These are phyloP conservation scores for Malurus cyaneus DNA, from an alignment of 2,113 vertebrate genomes.

Conservation along the genomic window DNA sequence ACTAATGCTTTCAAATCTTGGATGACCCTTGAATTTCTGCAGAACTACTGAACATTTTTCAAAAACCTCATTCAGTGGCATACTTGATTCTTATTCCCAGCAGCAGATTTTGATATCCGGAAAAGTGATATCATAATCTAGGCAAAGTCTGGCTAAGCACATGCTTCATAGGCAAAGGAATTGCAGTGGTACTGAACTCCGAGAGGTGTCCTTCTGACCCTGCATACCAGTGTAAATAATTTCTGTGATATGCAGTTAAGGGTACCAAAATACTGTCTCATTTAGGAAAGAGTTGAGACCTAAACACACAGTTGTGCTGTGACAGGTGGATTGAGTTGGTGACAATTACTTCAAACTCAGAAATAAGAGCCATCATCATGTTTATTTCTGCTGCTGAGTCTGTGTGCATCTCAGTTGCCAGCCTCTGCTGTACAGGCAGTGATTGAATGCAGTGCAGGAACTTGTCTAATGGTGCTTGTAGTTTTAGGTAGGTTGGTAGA, in stretches of 20 bases:
- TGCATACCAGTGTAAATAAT: not conserved
- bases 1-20: not conserved
- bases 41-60: not conserved
- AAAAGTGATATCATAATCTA: not conserved
- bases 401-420: not conserved
- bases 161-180: not conserved
- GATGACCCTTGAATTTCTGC: not conserved
- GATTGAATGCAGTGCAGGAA: fast-evolving
- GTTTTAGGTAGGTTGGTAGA: not conserved
- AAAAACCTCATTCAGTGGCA: not conserved
- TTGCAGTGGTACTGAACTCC: not conserved
- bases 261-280: not conserved
- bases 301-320: not conserved
- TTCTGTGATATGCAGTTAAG: not conserved
- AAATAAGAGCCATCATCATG: not conserved
- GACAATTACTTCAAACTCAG: not conserved
- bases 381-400: not conserved
- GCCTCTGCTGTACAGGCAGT: not conserved
- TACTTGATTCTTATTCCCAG: not conserved
- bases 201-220: not conserved
- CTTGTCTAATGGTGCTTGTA: not conserved
- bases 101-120: not conserved
- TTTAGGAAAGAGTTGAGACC: not conserved
- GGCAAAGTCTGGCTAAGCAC: not conserved
- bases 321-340: not conserved